Conservation (phyloP, 2,797 vertebrate species). For the Hypotaenidia okinawae region DNA sequence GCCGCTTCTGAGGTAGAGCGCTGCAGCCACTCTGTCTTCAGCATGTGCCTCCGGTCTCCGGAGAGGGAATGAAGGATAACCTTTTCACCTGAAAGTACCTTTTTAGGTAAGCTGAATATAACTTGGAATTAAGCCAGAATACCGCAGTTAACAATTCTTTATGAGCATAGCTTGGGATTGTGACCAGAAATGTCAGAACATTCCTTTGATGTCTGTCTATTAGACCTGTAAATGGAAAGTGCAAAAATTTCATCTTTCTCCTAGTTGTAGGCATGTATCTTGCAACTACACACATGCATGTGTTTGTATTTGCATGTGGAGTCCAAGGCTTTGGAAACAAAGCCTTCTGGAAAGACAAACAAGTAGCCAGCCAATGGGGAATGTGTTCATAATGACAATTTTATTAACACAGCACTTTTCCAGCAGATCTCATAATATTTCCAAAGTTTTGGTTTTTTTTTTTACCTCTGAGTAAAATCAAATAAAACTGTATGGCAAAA, state of each 20-base stretch:
- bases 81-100: slow-evolving; percentile 45
- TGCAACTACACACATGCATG: accelerated
- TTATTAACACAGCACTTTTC: neutral
- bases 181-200: slow-evolving; percentile 14
- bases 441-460: neutral
- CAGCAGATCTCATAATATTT: neutral
- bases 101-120: slow-evolving; percentile 25
- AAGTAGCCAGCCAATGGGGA: neutral
- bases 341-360: neutral
- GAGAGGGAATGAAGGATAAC: slow-evolving; percentile 38
- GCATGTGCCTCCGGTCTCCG: neutral
- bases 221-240: neutral
- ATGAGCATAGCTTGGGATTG: neutral
- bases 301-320: neutral
- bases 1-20: slow-evolving; percentile 28
- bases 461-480: neutral
- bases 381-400: neutral
- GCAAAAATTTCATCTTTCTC: neutral
- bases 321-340: neutral
- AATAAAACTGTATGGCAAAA: neutral
- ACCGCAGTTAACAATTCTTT: neutral
- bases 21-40: neutral
- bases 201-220: neutral
- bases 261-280: neutral
- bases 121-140: slow-evolving; percentile 6